Percentiles rank a stretch among this genome's conserved stretches.
phyloP scores from a whole-genome alignment of 1,140 invertebrate genomes.

The Eumeta japonica region DNA sequence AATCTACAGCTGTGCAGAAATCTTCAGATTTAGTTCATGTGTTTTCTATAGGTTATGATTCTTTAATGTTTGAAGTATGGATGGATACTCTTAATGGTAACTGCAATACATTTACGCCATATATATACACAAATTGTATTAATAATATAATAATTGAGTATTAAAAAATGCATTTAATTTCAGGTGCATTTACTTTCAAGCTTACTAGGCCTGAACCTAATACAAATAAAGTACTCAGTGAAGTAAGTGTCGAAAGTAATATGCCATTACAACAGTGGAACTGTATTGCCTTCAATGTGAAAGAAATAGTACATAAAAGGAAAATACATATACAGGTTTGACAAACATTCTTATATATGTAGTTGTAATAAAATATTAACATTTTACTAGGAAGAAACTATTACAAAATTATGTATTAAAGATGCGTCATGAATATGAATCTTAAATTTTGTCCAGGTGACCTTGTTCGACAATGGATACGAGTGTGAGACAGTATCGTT shows the following conservation, averaged over 20 bases:
- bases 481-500: slow-evolving; percentile 36
- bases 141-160: neutral
- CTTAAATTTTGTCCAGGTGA: slow-evolving; percentile 44
- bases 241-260: slow-evolving; percentile 52
- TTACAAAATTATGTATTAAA: no score
- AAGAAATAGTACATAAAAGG: slow-evolving; percentile 59
- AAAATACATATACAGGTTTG: slow-evolving; percentile 62
- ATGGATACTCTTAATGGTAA: slow-evolving; percentile 24
- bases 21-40: slow-evolving; percentile 20
- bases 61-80: slow-evolving; percentile 42
- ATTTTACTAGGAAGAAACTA: no score
- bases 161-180: slow-evolving; percentile 8
- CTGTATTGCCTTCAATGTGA: slow-evolving; percentile 63
- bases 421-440: no score
- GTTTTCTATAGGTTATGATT: slow-evolving; percentile 35
- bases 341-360: slow-evolving; percentile 1
- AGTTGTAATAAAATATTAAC: neutral
- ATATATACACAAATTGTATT: no score
- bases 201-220: slow-evolving; percentile 60
- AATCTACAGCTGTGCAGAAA: no score
- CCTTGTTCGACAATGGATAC: slow-evolving; percentile 51
- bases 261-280: slow-evolving; percentile 59
- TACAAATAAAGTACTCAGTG: slow-evolving; percentile 56
- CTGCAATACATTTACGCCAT: neutral
- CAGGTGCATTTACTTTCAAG: slow-evolving; percentile 57